phyloP scores from a whole-genome alignment of 2,797 vertebrate genomes.

The Macropodus opercularis region DNA sequence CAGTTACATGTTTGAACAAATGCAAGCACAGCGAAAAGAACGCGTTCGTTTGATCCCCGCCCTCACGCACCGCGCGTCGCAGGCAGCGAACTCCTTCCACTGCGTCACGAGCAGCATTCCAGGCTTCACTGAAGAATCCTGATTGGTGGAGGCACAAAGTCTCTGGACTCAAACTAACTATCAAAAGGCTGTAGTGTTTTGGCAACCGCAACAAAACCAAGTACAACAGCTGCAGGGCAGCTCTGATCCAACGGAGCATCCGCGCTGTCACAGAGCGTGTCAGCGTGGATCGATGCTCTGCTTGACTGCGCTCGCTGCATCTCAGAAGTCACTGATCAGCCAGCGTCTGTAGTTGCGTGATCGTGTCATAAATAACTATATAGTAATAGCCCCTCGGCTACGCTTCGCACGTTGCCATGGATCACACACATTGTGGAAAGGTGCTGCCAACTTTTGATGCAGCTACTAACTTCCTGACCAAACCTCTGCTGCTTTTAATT shows the following conservation, averaged over 20 bases:
- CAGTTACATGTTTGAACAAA: slow-evolving; percentile 24
- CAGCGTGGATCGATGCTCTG: background rate
- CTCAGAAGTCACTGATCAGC: background rate
- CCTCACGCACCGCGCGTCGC: slow-evolving; percentile 1
- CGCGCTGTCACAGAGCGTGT: background rate
- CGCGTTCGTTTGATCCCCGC: background rate
- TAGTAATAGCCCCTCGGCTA: background rate
- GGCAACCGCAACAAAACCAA: slow-evolving; percentile 12
- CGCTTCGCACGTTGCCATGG: background rate
- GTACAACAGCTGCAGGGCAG: slow-evolving; percentile 5
- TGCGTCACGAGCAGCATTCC: slow-evolving; percentile 24
- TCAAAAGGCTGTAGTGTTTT: slow-evolving; percentile 10
- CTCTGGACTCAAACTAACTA: background rate
- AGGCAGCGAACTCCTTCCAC: background rate
- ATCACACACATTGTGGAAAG: background rate
- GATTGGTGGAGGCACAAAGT: slow-evolving; percentile 6
- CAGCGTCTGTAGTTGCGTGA: too few relatives aligned
- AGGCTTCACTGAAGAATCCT: background rate
- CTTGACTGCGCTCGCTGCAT: background rate
- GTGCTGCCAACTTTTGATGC: too few relatives aligned
- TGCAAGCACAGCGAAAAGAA: background rate
- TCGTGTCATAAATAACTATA: too few relatives aligned
- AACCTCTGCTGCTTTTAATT: background rate
- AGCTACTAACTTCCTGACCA: background rate
- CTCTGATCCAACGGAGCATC: background rate